Conservation (phyloP, 2,888 invertebrate species). For the Teleogryllus oceanicus region DNA sequence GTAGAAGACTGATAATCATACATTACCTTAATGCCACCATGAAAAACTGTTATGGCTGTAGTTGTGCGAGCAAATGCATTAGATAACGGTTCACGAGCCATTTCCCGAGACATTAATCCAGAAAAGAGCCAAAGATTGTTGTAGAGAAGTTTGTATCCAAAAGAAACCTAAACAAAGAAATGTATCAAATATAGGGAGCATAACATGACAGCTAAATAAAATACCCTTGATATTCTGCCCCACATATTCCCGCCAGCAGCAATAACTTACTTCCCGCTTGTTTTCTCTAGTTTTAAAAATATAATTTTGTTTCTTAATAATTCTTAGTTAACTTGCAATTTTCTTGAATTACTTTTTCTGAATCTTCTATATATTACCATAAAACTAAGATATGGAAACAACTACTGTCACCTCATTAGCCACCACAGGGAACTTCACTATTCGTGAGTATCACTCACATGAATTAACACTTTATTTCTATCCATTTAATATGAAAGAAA, state of each 20-base stretch:
- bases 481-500: too few relatives aligned
- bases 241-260: not conserved
- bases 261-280: not conserved
- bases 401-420: too few relatives aligned
- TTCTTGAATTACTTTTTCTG: too few relatives aligned
- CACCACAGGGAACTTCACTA: too few relatives aligned
- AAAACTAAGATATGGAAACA: too few relatives aligned
- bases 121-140: constrained; percentile 51
- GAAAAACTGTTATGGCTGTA: constrained; percentile 52
- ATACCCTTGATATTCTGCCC: not conserved
- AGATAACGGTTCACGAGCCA: constrained; percentile 45
- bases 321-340: too few relatives aligned
- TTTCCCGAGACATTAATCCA: constrained; percentile 43
- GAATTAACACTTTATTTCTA: too few relatives aligned
- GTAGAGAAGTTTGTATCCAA: constrained; percentile 44
- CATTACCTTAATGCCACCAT: constrained; percentile 49
- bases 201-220: not conserved
- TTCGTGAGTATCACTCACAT: too few relatives aligned
- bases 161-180: constrained; percentile 39
- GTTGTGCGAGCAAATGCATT: constrained; percentile 51
- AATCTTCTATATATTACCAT: too few relatives aligned
- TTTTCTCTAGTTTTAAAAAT: too few relatives aligned
- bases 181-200: not conserved
- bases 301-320: too few relatives aligned
- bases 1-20: too few relatives aligned